Conservation (phyloP, 2,797 vertebrate species). For the Buceros bicornis region DNA sequence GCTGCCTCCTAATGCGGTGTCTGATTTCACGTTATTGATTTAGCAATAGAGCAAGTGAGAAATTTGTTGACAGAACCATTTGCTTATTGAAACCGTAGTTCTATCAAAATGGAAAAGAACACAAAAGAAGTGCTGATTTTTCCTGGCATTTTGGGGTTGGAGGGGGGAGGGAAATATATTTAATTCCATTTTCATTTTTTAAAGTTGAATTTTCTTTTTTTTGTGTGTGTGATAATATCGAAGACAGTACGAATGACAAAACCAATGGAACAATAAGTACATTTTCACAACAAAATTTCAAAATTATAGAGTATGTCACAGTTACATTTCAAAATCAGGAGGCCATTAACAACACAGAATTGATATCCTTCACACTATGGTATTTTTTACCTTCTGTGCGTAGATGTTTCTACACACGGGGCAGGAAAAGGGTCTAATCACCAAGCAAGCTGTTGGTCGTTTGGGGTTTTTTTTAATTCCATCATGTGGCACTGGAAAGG, state of each 20-base stretch:
- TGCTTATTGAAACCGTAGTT: slow-evolving; percentile 29
- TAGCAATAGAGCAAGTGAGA: neutral
- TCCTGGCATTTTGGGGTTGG: neutral
- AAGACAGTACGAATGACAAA: neutral
- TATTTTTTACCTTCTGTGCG: neutral
- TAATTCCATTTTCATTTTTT: neutral
- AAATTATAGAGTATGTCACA: neutral
- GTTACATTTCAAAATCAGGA: neutral
- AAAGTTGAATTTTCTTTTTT: neutral
- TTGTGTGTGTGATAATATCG: neutral
- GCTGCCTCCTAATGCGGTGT: slow-evolving; percentile 10
- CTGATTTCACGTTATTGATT: slow-evolving; percentile 42
- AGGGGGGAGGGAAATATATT: neutral
- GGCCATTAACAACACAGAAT: neutral
- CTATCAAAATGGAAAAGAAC: slow-evolving; percentile 20
- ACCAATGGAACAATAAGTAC: neutral
- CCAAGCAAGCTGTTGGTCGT: neutral
- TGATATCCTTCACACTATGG: neutral
- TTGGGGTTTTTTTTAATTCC: neutral
- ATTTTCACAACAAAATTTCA: neutral
- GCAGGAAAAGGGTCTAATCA: neutral
- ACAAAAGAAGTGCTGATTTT: neutral
- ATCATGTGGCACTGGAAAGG: neutral
- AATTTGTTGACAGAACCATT: neutral
- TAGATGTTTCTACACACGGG: neutral